Conservation (phyloP, 2,797 vertebrate genomes). For the Brachyrhaphis roseni region DNA sequence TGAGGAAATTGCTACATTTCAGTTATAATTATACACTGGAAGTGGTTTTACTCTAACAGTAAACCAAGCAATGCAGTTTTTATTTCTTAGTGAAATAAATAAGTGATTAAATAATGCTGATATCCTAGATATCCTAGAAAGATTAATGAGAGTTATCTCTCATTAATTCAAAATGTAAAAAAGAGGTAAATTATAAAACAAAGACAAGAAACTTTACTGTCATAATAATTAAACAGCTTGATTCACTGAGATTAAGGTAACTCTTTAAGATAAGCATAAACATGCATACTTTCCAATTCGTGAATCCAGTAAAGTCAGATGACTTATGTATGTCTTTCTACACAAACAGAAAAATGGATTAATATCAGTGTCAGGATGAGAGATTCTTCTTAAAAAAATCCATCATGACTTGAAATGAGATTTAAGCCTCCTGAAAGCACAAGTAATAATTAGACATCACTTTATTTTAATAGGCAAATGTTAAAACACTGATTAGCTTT, state of each 20-base stretch:
- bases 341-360: background rate
- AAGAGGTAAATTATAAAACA: background rate
- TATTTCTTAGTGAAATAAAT: background rate
- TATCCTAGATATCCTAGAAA: background rate
- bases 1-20: background rate
- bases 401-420: conserved; percentile 44
- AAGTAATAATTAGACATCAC: conserved; percentile 70
- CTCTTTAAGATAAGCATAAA: background rate
- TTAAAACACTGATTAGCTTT: conserved; percentile 78
- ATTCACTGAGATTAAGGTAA: background rate
- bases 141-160: background rate
- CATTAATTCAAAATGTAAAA: background rate
- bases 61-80: background rate
- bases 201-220: background rate
- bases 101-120: background rate
- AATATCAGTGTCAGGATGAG: conserved; percentile 17
- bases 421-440: conserved; percentile 41
- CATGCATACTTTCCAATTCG: background rate
- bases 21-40: background rate
- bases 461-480: conserved; percentile 70
- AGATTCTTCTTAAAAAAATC: conserved; percentile 19
- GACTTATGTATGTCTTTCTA: conserved; percentile 11
- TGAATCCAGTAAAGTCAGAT: conserved; percentile 6
- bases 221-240: background rate
- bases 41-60: background rate